These are phyloP conservation scores for Mohoua ochrocephala DNA, from an alignment of 2,113 vertebrate genomes.

Conservation along the genomic window DNA sequence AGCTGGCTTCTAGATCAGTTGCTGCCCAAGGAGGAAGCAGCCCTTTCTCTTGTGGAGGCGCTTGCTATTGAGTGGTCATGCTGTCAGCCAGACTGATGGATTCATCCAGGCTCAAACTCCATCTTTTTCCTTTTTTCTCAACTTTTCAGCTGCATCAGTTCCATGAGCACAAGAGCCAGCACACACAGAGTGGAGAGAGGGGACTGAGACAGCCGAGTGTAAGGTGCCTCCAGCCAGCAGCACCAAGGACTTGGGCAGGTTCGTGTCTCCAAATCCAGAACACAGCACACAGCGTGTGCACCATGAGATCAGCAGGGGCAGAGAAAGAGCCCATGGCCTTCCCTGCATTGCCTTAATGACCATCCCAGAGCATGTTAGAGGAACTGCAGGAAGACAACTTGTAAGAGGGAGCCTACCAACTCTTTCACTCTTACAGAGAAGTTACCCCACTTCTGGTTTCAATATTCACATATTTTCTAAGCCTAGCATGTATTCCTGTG, in stretches of 20 bases:
- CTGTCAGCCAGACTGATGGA: background rate
- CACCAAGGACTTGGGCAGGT: background rate
- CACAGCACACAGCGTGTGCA: rapidly evolving
- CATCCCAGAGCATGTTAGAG: background rate
- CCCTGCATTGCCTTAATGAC: background rate
- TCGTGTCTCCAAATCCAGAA: background rate
- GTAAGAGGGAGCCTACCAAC: background rate
- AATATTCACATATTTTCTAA: background rate
- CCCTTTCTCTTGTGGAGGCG: background rate
- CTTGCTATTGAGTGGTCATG: background rate
- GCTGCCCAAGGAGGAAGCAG: background rate
- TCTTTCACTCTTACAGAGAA: background rate
- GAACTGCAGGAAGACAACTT: background rate
- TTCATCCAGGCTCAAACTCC: background rate
- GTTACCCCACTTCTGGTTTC: background rate
- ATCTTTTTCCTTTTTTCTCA: background rate
- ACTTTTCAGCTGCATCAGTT: background rate
- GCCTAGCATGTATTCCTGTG: background rate
- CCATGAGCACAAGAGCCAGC: background rate
- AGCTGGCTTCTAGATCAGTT: background rate
- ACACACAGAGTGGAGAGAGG: background rate
- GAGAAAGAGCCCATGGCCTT: background rate
- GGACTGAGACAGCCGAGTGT: background rate
- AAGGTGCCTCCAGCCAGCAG: background rate
- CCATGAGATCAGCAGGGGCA: background rate